These are phyloP conservation scores for Melinaea menophilus DNA, from an alignment of 2,888 invertebrate genomes.

Conservation along the genomic window DNA sequence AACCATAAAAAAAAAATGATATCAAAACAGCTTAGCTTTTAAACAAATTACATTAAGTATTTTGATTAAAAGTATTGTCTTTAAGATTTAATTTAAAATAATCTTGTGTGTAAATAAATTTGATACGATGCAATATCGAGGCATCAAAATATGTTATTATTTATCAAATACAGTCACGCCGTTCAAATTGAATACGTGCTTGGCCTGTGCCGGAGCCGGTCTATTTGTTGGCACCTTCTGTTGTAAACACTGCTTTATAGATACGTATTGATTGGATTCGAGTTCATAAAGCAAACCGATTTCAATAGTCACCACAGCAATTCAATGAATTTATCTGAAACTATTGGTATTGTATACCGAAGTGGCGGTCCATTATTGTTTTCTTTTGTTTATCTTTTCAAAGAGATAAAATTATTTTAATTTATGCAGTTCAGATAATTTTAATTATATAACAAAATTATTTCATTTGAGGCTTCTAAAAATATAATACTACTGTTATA, in stretches of 20 bases:
- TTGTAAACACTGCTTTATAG: slow-evolving; percentile 29
- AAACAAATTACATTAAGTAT: no score
- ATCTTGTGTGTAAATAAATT: no score
- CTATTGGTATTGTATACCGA: background rate
- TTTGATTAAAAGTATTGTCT: no score
- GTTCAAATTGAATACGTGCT: slow-evolving; percentile 39
- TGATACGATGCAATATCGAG: slow-evolving; percentile 10
- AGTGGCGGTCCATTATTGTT: background rate
- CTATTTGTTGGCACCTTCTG: slow-evolving; percentile 7
- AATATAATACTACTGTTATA: no score
- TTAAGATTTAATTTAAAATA: no score
- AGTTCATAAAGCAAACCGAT: slow-evolving; percentile 18
- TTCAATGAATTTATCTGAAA: slow-evolving; percentile 10
- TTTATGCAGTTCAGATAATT: no score
- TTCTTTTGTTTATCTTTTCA: background rate
- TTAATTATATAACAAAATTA: no score
- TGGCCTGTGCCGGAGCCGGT: slow-evolving; percentile 16
- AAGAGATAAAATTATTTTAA: no score
- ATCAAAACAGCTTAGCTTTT: no score
- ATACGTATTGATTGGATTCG: slow-evolving; percentile 23
- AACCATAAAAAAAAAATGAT: no score
- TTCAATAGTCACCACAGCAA: slow-evolving; percentile 9
- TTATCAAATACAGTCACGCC: slow-evolving; percentile 28
- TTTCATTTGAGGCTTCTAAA: no score
- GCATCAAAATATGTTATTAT: slow-evolving; percentile 34